Evolutionary conservation across 1,140 invertebrate species (phyloP).

Genomic region (Drosophila pectinifera): DNA sequence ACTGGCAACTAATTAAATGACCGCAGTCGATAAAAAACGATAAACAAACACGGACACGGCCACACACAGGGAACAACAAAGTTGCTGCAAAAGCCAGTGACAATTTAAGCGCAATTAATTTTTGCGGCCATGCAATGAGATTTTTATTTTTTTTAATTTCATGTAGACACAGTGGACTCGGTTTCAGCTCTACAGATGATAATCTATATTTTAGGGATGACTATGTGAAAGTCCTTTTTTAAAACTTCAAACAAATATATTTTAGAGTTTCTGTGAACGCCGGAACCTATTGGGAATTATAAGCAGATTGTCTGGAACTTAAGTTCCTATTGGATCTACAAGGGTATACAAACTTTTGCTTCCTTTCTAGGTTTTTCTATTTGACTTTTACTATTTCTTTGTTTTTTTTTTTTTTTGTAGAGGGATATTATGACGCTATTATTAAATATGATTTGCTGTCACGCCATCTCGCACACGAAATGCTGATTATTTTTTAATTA

Average conservation of each 20-base stretch:
- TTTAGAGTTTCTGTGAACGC: too few species aligned
- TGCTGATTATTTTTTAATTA: constrained; percentile 83
- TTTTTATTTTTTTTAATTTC: not conserved
- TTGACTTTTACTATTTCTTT: not conserved
- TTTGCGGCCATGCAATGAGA: constrained; percentile 51
- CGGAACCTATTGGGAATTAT: too few species aligned
- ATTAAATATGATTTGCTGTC: constrained; percentile 80
- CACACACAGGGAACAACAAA: constrained; percentile 40
- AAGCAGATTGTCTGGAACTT: too few species aligned
- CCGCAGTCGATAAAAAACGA: constrained; percentile 63
- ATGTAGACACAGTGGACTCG: too few species aligned
- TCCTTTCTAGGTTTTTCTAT: not conserved
- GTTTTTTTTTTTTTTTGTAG: not conserved
- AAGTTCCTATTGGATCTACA: too few species aligned
- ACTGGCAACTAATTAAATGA: constrained; percentile 67
- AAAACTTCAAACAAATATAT: too few species aligned
- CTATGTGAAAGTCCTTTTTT: too few species aligned
- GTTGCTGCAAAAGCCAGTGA: constrained; percentile 65
- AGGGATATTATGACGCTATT: constrained; percentile 70
- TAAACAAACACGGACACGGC: constrained; percentile 49
- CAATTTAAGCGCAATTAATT: constrained; percentile 81
- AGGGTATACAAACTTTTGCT: not conserved
- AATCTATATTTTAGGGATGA: too few species aligned
- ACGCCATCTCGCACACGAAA: constrained; percentile 75
- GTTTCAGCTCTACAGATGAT: too few species aligned